Conservation (phyloP, 2,888 invertebrate genomes). For the Schizaphis graminum region DNA sequence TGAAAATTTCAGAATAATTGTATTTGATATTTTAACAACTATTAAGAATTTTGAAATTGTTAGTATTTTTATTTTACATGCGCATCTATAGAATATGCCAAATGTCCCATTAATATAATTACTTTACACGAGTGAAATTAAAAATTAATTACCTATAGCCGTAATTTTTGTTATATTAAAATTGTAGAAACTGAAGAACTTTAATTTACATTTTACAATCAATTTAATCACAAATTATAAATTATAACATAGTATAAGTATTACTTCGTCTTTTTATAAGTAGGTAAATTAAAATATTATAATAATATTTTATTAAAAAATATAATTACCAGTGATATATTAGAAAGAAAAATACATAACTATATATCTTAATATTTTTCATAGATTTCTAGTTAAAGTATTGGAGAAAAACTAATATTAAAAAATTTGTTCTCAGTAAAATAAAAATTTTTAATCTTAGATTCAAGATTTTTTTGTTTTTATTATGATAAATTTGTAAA, state of each 20-base stretch:
- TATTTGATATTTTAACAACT: background rate
- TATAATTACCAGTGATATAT: background rate
- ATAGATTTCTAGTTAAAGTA: background rate
- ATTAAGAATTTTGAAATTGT: background rate
- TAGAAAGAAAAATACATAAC: background rate
- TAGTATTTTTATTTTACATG: background rate
- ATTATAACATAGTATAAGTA: background rate
- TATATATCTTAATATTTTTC: background rate
- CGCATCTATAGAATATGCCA: background rate
- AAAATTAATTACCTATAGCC: background rate
- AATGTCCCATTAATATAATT: background rate
- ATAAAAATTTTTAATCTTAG: background rate
- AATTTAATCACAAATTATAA: background rate
- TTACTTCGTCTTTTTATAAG: background rate
- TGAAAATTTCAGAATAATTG: background rate
- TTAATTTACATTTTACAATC: background rate
- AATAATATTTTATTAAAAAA: background rate
- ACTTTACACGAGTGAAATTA: background rate
- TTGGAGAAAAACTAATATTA: background rate
- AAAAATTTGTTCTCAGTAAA: background rate
- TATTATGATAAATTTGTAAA: background rate
- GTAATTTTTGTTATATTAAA: background rate
- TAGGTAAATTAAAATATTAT: background rate
- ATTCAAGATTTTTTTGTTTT: background rate
- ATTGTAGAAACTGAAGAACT: background rate